Conservation (phyloP, 23 tunicate genomes). For the Ciona savignyi region DNA sequence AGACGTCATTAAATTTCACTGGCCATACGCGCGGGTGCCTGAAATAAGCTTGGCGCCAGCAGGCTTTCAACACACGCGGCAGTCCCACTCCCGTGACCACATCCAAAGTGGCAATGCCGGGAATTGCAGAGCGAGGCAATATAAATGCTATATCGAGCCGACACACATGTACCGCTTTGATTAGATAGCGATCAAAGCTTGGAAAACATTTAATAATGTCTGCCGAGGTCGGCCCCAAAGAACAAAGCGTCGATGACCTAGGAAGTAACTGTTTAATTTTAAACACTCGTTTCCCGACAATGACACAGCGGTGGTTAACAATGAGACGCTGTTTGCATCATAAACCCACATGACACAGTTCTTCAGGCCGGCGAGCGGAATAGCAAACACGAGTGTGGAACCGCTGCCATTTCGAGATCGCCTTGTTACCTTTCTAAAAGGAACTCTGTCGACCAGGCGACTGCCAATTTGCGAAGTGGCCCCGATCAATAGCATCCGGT, state of each 20-base stretch:
- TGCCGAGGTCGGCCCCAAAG: neutral
- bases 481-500: neutral
- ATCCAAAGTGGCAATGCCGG: neutral
- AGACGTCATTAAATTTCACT: neutral
- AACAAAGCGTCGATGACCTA: neutral
- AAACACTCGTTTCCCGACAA: neutral
- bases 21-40: neutral
- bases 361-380: neutral
- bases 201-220: neutral
- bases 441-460: neutral
- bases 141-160: neutral
- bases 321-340: neutral
- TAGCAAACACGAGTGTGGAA: neutral
- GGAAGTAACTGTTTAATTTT: neutral
- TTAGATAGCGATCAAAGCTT: neutral
- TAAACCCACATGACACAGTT: slow-evolving; percentile 1
- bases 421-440: neutral
- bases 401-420: neutral
- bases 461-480: neutral
- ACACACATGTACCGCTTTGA: neutral
- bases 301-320: neutral
- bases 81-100: neutral
- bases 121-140: neutral
- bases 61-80: neutral
- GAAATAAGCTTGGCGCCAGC: neutral